Evolutionary conservation across 1,140 invertebrate species (phyloP).

Genomic region (Drosophila auraria): DNA sequence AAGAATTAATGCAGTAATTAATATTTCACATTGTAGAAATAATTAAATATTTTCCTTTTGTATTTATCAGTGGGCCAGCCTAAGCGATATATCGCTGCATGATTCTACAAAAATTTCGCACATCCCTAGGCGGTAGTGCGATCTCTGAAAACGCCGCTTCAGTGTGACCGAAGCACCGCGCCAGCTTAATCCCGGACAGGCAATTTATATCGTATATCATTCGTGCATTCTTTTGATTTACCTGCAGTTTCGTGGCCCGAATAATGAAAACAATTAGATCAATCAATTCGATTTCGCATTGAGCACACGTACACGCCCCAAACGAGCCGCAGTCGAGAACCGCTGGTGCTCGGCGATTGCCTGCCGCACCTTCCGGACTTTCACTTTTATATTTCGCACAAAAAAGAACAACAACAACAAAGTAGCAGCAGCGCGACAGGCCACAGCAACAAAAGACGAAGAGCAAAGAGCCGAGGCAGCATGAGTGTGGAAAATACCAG

Average conservation of each 20-base stretch:
- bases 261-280: conserved; percentile 30
- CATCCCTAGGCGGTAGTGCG: background rate
- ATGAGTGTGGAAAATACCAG: conserved; percentile 47
- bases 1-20: too few relatives aligned
- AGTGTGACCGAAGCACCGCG: conserved; percentile 11
- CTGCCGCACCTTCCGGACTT: conserved; percentile 30
- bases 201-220: conserved; percentile 39
- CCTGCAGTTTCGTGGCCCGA: conserved; percentile 32
- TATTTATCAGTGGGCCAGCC: too few relatives aligned
- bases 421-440: conserved; percentile 11
- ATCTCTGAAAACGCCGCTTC: background rate
- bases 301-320: background rate
- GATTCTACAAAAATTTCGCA: conserved; percentile 1
- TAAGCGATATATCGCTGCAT: conserved; percentile 7
- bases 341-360: conserved; percentile 6
- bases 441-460: conserved; percentile 37
- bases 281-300: conserved; percentile 13
- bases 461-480: conserved; percentile 38
- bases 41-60: too few relatives aligned
- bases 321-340: background rate
- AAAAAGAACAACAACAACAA: conserved; percentile 33
- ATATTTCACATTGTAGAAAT: too few relatives aligned
- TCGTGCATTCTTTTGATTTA: conserved; percentile 49
- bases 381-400: conserved; percentile 49
- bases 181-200: conserved; percentile 2